Percentiles rank a stretch among this genome's conserved stretches.
phyloP scores from a whole-genome alignment of 2,888 invertebrate genomes.

The Mylabris sibirica region DNA sequence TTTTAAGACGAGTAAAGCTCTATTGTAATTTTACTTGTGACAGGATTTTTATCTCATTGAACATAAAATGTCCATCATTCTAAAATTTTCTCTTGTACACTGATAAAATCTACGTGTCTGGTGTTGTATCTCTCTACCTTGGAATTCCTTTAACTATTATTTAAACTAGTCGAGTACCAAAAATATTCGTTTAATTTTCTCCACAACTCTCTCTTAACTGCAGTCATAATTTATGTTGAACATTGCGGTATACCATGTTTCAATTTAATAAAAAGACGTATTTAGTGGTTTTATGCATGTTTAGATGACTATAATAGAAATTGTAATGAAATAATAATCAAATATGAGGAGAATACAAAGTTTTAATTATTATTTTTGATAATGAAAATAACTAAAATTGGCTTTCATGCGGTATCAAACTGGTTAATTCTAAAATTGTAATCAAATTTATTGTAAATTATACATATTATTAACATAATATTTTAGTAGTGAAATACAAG shows the following conservation, averaged over 20 bases:
- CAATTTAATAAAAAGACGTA: constrained; percentile 5
- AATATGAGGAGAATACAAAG: too few species aligned
- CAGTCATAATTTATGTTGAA: constrained; percentile 6
- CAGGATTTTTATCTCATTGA: background rate
- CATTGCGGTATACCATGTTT: constrained; percentile 7
- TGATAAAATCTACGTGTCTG: background rate
- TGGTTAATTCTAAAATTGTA: background rate
- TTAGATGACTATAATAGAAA: background rate
- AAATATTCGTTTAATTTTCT: constrained; percentile 8
- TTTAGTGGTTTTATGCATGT: background rate
- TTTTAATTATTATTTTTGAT: too few species aligned
- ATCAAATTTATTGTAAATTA: background rate
- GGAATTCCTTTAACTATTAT: background rate
- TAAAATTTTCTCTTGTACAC: background rate
- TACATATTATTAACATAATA: background rate
- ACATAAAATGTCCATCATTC: background rate
- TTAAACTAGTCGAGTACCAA: background rate
- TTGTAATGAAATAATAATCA: background rate
- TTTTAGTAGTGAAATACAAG: too few species aligned
- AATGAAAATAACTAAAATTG: too few species aligned
- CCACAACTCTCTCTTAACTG: background rate
- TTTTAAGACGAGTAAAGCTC: background rate
- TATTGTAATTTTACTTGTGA: background rate
- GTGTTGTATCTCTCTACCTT: background rate
- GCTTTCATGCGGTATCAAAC: too few species aligned